phyloP scores from a whole-genome alignment of 2,888 invertebrate species.

The Tupiocoris notatus region DNA sequence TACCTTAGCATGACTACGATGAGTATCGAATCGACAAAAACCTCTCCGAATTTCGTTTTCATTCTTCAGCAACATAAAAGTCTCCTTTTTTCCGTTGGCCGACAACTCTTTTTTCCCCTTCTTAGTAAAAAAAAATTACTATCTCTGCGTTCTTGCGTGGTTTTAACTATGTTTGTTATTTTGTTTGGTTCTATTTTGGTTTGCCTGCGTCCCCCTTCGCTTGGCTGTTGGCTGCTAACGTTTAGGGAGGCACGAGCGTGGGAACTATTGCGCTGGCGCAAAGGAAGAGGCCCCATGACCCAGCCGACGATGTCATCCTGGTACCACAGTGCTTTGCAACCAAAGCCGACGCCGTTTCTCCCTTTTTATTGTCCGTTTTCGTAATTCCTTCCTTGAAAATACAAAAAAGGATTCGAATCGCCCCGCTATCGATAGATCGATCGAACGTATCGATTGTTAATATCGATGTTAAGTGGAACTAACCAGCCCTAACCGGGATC shows the following conservation, averaged over 20 bases:
- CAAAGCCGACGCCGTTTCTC: conserved; percentile 48
- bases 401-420: too few species aligned
- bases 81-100: conserved; percentile 4
- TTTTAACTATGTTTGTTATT: conserved; percentile 48
- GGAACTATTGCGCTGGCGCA: conserved; percentile 54
- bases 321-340: conserved; percentile 78
- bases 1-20: conserved; percentile 29
- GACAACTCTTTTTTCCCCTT: background rate
- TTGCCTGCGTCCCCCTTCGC: conserved; percentile 49
- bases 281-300: conserved; percentile 89
- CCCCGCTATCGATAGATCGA: too few species aligned
- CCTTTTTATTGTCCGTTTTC: too few species aligned
- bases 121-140: conserved; percentile 3
- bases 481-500: too few species aligned
- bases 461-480: too few species aligned
- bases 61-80: background rate
- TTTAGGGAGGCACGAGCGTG: conserved; percentile 40
- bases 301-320: conserved; percentile 89
- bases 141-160: conserved; percentile 32
- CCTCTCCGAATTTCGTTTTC: conserved; percentile 5
- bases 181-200: conserved; percentile 50
- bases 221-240: conserved; percentile 50
- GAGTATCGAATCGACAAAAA: conserved; percentile 2
- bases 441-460: too few species aligned
- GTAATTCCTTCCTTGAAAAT: too few species aligned